Evolutionary conservation across 2,113 vertebrate genomes (phyloP), one percentile per base, ranked within the genome.

Genomic region (Rhineura floridana): DNA sequence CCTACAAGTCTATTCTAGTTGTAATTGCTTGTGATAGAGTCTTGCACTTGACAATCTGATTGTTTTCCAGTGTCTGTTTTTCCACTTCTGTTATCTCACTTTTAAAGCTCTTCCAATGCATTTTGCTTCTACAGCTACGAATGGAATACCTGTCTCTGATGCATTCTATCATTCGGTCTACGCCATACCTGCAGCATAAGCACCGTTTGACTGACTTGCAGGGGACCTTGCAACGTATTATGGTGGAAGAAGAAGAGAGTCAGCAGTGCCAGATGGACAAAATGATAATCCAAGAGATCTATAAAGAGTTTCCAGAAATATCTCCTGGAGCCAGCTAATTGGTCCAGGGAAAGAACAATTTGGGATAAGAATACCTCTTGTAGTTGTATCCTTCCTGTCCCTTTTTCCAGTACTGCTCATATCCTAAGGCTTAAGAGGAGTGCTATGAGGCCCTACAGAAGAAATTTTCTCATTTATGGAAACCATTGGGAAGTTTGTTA

Each of bases 121-220:
- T 76, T 93, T 88, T 88, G 62, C 91, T 90, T 76, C 90, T 88
- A 73, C 96, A 99, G 99, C 95, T 99, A 93, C 96, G 99, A 88
- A 98, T 99, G 98, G 98, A 99, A 95, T 99, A 99, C 93, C 97
- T 99, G 2, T 99, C 99, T 76, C 97, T 99, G 95, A 99, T 99
- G 98, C 98, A 98, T 50, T 97, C 98, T 13, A 98, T 99, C 93
- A 97, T 99, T 83, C 97, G 98, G 95, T 98, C 98, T 87, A 99
- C 99, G 0, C 97, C 98, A 90, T 99, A 99, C 93, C 95, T 98
- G 72, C 98, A 99, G 94, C 99, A 99, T 94, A 97, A 96, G 92
- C 99, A 99, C 95, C 98, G 99, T 44, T 95, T 98, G 1, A 30
- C 96, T 0, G 99, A 99, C 96, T 97, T 99, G 94, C 98, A 97